Conservation (phyloP, 2,113 vertebrate genomes). For the Grammomys dolichurus region DNA sequence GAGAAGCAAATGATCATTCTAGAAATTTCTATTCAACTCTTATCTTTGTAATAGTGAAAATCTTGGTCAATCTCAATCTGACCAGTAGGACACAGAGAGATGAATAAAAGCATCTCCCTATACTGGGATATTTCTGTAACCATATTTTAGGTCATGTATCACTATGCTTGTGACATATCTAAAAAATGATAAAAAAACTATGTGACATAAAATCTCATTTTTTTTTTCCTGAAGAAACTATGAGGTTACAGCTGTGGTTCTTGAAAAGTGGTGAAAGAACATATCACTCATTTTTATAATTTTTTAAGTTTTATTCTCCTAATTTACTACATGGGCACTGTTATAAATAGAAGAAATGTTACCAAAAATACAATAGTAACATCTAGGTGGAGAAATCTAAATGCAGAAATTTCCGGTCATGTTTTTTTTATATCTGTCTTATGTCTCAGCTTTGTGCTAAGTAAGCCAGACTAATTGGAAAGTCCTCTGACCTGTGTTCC, state of each 20-base stretch:
- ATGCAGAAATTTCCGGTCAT: neutral
- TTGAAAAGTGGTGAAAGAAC: slow-evolving; percentile 15
- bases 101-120: neutral
- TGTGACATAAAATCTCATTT: neutral
- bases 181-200: slow-evolving; percentile 40
- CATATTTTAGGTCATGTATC: neutral
- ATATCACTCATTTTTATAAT: neutral
- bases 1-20: neutral
- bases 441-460: neutral
- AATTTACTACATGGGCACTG: neutral
- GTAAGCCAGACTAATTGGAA: neutral
- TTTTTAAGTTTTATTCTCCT: slow-evolving; percentile 55
- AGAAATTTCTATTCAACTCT: neutral
- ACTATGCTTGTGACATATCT: neutral
- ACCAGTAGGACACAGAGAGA: neutral
- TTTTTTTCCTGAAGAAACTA: neutral
- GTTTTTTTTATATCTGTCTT: neutral
- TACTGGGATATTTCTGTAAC: neutral
- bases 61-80: neutral
- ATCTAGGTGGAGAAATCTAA: neutral
- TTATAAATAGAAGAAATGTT: neutral
- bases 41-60: slow-evolving; percentile 1
- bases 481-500: neutral
- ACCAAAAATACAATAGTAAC: neutral
- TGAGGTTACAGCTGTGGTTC: neutral